Evolutionary conservation across 2,888 invertebrate genomes (phyloP), one percentile per base, ranked within the genome.

Genomic region (Eremobia ochroleuca): DNA sequence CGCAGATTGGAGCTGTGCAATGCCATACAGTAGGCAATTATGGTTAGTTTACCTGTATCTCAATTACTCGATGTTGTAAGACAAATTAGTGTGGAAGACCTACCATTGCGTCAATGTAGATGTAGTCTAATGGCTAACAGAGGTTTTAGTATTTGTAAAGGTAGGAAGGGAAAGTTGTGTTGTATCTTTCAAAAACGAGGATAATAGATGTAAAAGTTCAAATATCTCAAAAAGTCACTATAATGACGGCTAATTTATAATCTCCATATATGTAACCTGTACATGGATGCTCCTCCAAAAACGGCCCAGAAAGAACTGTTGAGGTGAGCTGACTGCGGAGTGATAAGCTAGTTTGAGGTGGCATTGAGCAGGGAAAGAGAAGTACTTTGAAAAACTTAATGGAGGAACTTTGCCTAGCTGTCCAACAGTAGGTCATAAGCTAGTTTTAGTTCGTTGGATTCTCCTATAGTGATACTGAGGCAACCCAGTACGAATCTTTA

Each of bases 21-120:
- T 76, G 73, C 75, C 68, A 86, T 73, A 65, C 62, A 69, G 52
- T 61, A 2, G 25, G 25, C 2, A 79, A 79, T 86, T 79, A 88
- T n/a, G 15, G 73, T 64, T 75, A 75, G 70, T 88, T 83, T 75
- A 52, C 81, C 73, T 79, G 74, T 76, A 67, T 73, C 65, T 77
- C 28, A 81, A 70, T 77, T 67, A 77, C 69, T 58, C 6, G 68
- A 72, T 82, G 83, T 59, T 66, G 83, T 66, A 83, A 83, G 86
- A 68, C 25, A 59, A 83, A 86, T 83, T 82, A 82, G 52, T 68
- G 31, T 31, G 34, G 72, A 49, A n/a, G n/a, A 55, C 31, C 31
- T 73, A 65, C n/a, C n/a, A 34, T 82, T 80, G 46, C 70, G 34
- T 62, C 69, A 70, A 82, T 43, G 43, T 28, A 64, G 66, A 82